phyloP scores from a whole-genome alignment of 2,888 invertebrate species.

The Balanococcus diminutus region DNA sequence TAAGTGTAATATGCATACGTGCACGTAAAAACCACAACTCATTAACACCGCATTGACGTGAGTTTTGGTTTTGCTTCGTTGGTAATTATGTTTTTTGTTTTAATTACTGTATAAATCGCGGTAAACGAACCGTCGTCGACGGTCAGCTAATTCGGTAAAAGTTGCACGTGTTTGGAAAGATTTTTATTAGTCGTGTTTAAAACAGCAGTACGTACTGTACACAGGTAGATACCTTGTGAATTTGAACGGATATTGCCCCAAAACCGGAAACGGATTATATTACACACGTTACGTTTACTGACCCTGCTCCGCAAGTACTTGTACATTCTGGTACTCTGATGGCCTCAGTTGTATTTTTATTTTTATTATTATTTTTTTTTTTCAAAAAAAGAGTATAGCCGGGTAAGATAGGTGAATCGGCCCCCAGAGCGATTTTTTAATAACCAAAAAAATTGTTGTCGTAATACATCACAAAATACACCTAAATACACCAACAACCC shows the following conservation, averaged over 20 bases:
- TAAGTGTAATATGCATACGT: background rate
- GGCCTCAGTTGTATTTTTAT: too few relatives aligned
- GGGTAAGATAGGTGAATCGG: too few relatives aligned
- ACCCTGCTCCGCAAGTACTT: background rate
- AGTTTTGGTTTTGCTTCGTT: slow-evolving; percentile 13
- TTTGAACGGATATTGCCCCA: background rate
- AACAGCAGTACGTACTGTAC: background rate
- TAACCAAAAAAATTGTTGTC: too few relatives aligned
- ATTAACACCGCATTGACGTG: background rate
- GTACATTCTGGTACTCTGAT: too few relatives aligned
- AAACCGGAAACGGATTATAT: background rate
- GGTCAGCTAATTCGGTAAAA: slow-evolving; percentile 31
- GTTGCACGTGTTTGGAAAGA: background rate
- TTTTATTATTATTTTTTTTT: too few relatives aligned
- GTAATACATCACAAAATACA: too few relatives aligned
- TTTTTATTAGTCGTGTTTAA: background rate
- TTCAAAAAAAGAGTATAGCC: too few relatives aligned
- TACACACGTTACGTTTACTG: too few relatives aligned
- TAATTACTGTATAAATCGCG: slow-evolving; percentile 22
- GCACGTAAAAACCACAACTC: slow-evolving; percentile 11
- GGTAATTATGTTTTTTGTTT: slow-evolving; percentile 16
- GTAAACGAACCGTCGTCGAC: slow-evolving; percentile 3
- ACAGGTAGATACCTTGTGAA: background rate
- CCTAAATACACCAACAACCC: too few relatives aligned
- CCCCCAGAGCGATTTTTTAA: too few relatives aligned